Evolutionary conservation across 2,797 vertebrate species (phyloP).

Genomic region (Oreochromis grahami): DNA sequence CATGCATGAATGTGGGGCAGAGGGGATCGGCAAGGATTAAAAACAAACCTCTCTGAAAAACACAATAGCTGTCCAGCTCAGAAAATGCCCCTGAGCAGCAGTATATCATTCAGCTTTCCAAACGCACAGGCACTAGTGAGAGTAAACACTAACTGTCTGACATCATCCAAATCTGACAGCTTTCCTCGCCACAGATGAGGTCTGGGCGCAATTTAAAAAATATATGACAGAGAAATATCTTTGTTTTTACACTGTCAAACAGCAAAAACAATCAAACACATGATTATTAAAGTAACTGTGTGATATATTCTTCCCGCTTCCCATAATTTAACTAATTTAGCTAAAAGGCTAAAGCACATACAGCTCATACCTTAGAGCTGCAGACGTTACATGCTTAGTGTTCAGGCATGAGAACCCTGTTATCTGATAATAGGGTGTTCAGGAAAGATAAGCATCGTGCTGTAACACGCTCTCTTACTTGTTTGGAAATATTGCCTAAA

Average conservation of each 20-base stretch:
- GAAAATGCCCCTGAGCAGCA: slow-evolving; percentile 29
- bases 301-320: neutral
- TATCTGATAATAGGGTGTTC: slow-evolving; percentile 57
- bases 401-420: neutral
- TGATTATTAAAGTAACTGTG: neutral
- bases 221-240: neutral
- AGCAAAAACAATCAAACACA: neutral
- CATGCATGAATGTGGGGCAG: slow-evolving; percentile 19
- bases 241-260: neutral
- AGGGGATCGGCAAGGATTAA: slow-evolving; percentile 26
- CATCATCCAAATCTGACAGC: neutral
- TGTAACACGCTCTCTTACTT: neutral
- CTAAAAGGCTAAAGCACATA: neutral
- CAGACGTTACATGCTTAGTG: neutral
- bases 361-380: slow-evolving; percentile 23
- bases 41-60: slow-evolving; percentile 63
- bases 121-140: neutral
- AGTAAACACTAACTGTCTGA: neutral
- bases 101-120: slow-evolving; percentile 1
- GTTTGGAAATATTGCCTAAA: neutral
- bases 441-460: neutral
- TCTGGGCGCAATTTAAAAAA: neutral
- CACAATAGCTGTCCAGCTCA: slow-evolving; percentile 33
- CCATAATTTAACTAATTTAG: neutral
- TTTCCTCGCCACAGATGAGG: neutral